Evolutionary conservation across 2,888 invertebrate species (phyloP).

Genomic region (Polylopha cassiicola): DNA sequence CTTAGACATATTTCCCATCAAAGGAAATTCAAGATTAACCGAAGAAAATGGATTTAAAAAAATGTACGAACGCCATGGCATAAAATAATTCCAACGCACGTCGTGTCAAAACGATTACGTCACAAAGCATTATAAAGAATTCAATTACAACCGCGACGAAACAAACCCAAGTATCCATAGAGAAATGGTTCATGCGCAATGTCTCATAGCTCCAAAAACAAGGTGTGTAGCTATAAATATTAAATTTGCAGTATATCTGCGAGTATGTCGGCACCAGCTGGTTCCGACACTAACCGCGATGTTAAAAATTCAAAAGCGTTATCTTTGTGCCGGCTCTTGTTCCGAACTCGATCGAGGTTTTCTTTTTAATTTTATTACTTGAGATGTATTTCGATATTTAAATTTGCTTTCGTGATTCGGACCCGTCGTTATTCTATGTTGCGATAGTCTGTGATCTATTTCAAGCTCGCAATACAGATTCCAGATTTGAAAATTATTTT

Average conservation of each 20-base stretch:
- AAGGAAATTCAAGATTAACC: neutral
- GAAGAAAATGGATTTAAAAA: neutral
- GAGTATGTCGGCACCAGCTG: constrained; percentile 61
- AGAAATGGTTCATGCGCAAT: constrained; percentile 36
- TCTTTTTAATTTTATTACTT: constrained; percentile 13
- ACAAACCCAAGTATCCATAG: constrained; percentile 25
- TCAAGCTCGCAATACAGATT: too few relatives aligned
- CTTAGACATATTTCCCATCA: too few relatives aligned
- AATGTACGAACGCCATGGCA: neutral
- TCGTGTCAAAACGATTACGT: constrained; percentile 11
- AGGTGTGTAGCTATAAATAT: constrained; percentile 68
- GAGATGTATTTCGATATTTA: neutral
- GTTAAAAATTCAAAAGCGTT: constrained; percentile 69
- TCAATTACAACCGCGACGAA: constrained; percentile 20
- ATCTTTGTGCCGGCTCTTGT: constrained; percentile 53
- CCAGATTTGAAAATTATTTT: too few relatives aligned
- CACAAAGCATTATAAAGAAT: constrained; percentile 18
- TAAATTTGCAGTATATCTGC: constrained; percentile 60
- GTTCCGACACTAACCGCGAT: constrained; percentile 55
- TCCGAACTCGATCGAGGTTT: constrained; percentile 35
- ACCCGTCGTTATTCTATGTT: neutral
- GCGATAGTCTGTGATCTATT: too few relatives aligned
- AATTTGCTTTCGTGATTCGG: too few relatives aligned
- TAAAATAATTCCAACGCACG: constrained; percentile 3
- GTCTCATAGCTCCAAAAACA: constrained; percentile 57